Conservation (phyloP, 2,113 vertebrate genomes). For the Xenopus laevis region DNA sequence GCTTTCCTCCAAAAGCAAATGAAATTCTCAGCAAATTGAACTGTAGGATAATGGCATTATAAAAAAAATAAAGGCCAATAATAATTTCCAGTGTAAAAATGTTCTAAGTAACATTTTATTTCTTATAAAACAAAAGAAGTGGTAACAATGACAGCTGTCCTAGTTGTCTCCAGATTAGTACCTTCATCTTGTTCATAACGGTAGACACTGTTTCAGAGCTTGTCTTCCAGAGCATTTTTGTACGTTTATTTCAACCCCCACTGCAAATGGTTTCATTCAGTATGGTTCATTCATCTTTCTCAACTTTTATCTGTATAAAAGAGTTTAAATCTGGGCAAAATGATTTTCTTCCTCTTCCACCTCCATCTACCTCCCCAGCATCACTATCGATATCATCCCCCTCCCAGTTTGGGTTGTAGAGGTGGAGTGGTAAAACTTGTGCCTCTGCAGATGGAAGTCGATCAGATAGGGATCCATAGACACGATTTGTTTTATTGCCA, state of each 20-base stretch:
- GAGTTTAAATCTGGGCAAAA: conserved; percentile 58
- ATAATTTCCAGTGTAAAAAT: too few relatives aligned
- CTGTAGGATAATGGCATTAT: too few relatives aligned
- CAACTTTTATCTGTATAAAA: conserved; percentile 63
- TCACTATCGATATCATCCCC: conserved; percentile 51
- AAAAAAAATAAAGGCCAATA: too few relatives aligned
- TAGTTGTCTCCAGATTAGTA: background rate
- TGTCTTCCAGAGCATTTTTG: background rate
- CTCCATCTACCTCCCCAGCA: conserved; percentile 42
- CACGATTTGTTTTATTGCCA: conserved; percentile 62
- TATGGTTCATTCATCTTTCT: conserved; percentile 59
- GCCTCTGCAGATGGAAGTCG: conserved; percentile 61
- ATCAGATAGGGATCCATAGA: conserved; percentile 61
- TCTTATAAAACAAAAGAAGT: background rate
- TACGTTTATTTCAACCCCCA: background rate
- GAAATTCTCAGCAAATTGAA: too few relatives aligned
- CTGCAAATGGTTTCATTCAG: too few relatives aligned
- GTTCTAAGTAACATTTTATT: background rate
- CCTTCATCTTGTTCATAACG: background rate
- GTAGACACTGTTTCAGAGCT: background rate
- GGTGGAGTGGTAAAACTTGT: conserved; percentile 56
- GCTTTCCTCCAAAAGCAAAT: too few relatives aligned
- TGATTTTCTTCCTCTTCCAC: conserved; percentile 48
- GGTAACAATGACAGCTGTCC: background rate
- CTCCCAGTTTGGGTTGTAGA: conserved; percentile 61